Base-by-base conservation (phyloP, 2,888 invertebrate genomes). In the Mallateleia sp. region DNA sequence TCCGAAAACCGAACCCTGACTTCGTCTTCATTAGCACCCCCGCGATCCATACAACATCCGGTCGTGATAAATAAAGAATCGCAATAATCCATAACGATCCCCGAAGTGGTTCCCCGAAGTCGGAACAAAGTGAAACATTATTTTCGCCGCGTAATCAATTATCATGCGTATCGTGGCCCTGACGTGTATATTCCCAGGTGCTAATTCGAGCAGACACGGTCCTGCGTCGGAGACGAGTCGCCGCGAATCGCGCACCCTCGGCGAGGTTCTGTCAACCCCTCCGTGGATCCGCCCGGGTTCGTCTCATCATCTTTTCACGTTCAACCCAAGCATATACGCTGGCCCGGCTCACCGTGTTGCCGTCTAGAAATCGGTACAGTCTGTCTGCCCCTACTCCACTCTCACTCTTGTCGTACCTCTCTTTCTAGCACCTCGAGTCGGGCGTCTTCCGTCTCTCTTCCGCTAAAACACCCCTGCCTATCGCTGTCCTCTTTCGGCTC, bases 251-350 rank as follows among this genome's bases (percentile, higher is more conserved):
- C 90, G 90, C 85, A 89, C 88, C 85, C 91, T 92, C 92, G 93
- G 88, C 69, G 72, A 50, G 85, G 89, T 91, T n/a, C 90, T 92
- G 93, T 93, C 93, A 93, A 92, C 92, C 91, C 91, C 91, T 89
- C 90, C 89, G 89, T 32, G 83, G 80, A 66, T 88, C 60, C 75
- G 91, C 91, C 91, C 92, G 91, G 91, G 90, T 89, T 85, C 91
- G 91, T 93, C 93, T 94, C 93, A 91, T 94, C 94, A 94, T 94
- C 94, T 94, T 94, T 94, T 93, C 93, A 89, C 93, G 91, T 91
- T 93, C 92, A 92, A 91, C 92, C 86, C 90, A 84, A 87, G 90
- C 91, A 89, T 90, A 90, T 90, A 90, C 90, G 85, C 86, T 86
- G 79, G 84, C 88, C 77, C 78, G 77, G 79, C 67, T 81, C 77